Base-by-base conservation (phyloP, 2,888 invertebrate species). In the Ethmia dodecea region DNA sequence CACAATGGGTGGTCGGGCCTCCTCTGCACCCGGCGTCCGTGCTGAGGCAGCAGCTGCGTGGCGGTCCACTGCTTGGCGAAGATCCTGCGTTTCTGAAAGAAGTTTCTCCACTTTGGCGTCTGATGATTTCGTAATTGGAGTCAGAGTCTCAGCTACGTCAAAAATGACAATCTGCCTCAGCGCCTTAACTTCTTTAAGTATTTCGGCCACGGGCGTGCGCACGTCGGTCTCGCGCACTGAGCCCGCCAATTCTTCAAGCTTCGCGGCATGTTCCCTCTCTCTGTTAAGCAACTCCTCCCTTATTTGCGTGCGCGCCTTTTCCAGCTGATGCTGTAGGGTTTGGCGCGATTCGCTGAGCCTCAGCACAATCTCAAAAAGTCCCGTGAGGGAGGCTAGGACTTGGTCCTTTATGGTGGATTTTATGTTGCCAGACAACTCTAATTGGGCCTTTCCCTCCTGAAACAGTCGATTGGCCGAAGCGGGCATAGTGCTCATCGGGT, bases 381-480 rank as follows among this genome's bases (percentile, higher is more conserved):
- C 18, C 18, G 18, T 5, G 5, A 18, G 8, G 18, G 4, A 5
- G 5, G 4, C 8, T 5, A 18, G 18, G 8, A 18, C 18, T 18
- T 4, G 4, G 8, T 18, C 18, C 8, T 18, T 18, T 18, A 18
- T 18, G 5, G 18, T 18, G 4, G 18, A 5, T 8, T 18, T 18
- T 18, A 18, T 18, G 8, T 18, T 18, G 5, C 18, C 18, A 4
- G 18, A 18, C 8, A 5, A 8, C 8, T 18, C 18, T 8, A 18
- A 5, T 18, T 18, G 18, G 18, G 18, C n/a, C 18, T 18, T 18
- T 5, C 5, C 18, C 18, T 18, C 18, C 8, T 18, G 18, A 18
- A 5, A 18, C 18, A 31, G 36, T 30, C 31, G 31, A 27, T 18
- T 18, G 5, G 18, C 18, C 18, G n/a, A n/a, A n/a, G n/a, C n/a